Evolutionary conservation across 2,888 invertebrate genomes (phyloP).

Genomic region (Labia minor): DNA sequence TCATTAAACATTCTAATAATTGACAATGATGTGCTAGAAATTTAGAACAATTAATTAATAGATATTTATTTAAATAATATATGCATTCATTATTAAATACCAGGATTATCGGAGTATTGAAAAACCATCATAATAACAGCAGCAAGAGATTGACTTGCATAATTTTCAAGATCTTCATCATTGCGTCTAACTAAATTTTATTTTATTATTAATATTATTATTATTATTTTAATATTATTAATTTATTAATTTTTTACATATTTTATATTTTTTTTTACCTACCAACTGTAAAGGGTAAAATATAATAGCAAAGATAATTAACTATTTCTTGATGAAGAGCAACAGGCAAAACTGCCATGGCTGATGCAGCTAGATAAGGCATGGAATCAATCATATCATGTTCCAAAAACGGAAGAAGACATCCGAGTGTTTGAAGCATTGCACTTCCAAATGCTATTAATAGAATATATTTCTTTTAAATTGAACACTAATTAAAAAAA

Average conservation of each 20-base stretch:
- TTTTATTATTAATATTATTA: not conserved
- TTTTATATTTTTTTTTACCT: constrained; percentile 36
- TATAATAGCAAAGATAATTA: constrained; percentile 87
- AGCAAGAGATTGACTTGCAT: constrained; percentile 74
- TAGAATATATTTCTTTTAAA: constrained; percentile 22
- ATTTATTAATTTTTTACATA: constrained; percentile 9
- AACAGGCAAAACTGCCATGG: constrained; percentile 83
- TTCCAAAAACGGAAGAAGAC: constrained; percentile 90
- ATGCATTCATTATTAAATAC: constrained; percentile 41
- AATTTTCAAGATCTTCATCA: constrained; percentile 63
- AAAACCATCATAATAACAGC: constrained; percentile 96
- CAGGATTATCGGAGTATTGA: constrained; percentile 87
- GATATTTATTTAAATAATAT: not conserved
- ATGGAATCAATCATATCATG: constrained; percentile 91
- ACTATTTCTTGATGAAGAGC: constrained; percentile 89
- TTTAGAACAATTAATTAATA: constrained; percentile 19
- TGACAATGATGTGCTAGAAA: constrained; percentile 85
- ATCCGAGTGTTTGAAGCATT: constrained; percentile 85
- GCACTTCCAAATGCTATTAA: constrained; percentile 82
- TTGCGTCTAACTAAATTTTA: constrained; percentile 39
- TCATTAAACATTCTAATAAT: constrained; percentile 91
- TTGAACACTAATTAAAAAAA: constrained; percentile 18
- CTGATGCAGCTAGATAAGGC: constrained; percentile 87
- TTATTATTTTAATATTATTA: not conserved
- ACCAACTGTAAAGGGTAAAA: constrained; percentile 93